These are phyloP conservation scores for Torymus texanus DNA, from an alignment of 2,888 invertebrate genomes.

Conservation along the genomic window DNA sequence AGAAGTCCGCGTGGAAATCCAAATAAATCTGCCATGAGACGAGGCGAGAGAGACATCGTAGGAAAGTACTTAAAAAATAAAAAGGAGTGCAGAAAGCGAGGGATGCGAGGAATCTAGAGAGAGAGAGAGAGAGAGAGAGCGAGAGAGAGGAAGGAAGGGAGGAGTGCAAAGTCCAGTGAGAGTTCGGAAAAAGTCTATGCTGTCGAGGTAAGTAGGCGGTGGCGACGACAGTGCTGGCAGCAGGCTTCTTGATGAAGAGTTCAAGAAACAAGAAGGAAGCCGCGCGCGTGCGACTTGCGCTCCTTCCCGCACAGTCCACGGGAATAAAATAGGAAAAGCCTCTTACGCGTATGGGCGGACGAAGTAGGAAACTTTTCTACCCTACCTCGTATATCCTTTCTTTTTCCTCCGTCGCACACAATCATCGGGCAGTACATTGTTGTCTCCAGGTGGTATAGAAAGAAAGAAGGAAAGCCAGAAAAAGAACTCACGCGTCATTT, in stretches of 20 bases:
- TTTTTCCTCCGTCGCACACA: not conserved
- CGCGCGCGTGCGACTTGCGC: not conserved
- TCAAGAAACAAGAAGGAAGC: slow-evolving; percentile 33
- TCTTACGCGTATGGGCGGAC: slow-evolving; percentile 8
- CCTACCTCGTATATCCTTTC: not conserved
- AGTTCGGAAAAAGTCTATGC: too few relatives aligned
- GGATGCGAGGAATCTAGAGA: not conserved
- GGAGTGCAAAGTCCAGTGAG: too few relatives aligned
- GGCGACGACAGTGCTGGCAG: too few relatives aligned
- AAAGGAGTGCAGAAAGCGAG: not conserved
- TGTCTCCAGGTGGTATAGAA: not conserved
- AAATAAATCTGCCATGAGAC: slow-evolving; percentile 37
- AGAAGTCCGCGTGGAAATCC: slow-evolving; percentile 28
- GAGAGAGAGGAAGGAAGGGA: too few relatives aligned
- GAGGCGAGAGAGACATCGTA: not conserved
- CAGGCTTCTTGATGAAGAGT: slow-evolving; percentile 26
- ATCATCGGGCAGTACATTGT: slow-evolving; percentile 4
- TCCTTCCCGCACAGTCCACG: not conserved
- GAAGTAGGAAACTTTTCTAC: not conserved
- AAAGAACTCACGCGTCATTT: slow-evolving; percentile 8
- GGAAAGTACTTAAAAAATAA: slow-evolving; percentile 12
- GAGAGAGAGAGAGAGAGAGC: not conserved
- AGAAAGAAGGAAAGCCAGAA: not conserved
- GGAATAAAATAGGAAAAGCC: slow-evolving; percentile 35
- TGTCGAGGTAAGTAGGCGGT: too few relatives aligned